phyloP scores from a whole-genome alignment of 2,888 invertebrate genomes.

The Eristalinus aeneus region DNA sequence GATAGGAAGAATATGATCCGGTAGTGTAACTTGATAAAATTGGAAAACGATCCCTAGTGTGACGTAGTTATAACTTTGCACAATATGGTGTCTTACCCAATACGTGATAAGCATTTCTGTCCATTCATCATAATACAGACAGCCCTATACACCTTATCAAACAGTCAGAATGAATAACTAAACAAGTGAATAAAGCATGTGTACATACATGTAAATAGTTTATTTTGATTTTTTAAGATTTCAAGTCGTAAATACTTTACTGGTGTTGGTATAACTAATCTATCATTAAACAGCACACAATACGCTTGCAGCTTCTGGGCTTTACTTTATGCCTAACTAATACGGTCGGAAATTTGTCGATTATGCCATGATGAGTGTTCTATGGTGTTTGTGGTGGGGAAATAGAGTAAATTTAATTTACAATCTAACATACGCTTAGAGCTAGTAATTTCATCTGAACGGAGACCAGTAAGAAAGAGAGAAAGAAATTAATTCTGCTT shows the following conservation, averaged over 20 bases:
- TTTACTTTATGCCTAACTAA: slow-evolving; percentile 4
- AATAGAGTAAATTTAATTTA: slow-evolving; percentile 34
- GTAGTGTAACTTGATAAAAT: neutral
- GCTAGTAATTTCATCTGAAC: slow-evolving; percentile 49
- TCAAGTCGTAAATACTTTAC: slow-evolving; percentile 1
- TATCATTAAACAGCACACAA: neutral
- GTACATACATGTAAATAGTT: slow-evolving; percentile 14
- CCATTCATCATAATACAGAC: neutral
- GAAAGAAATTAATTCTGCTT: slow-evolving; percentile 18
- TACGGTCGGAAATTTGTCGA: slow-evolving; percentile 25
- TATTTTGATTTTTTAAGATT: neutral
- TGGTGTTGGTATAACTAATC: neutral
- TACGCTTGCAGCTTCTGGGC: neutral
- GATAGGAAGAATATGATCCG: neutral
- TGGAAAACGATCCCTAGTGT: neutral
- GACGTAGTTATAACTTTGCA: neutral
- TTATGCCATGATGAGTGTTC: slow-evolving; percentile 18
- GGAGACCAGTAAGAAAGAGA: slow-evolving; percentile 4
- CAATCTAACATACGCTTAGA: slow-evolving; percentile 23
- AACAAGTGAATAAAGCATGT: neutral
- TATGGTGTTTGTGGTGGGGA: neutral
- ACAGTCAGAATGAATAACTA: neutral
- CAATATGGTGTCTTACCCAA: slow-evolving; percentile 1
- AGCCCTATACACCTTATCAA: neutral
- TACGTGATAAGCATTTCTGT: slow-evolving; percentile 17